Evolutionary conservation across 35 echinoderm and acorn worm genomes (phyloP), one percentile per base, ranked within the genome.

Genomic region (Stichopus chloronotus): DNA sequence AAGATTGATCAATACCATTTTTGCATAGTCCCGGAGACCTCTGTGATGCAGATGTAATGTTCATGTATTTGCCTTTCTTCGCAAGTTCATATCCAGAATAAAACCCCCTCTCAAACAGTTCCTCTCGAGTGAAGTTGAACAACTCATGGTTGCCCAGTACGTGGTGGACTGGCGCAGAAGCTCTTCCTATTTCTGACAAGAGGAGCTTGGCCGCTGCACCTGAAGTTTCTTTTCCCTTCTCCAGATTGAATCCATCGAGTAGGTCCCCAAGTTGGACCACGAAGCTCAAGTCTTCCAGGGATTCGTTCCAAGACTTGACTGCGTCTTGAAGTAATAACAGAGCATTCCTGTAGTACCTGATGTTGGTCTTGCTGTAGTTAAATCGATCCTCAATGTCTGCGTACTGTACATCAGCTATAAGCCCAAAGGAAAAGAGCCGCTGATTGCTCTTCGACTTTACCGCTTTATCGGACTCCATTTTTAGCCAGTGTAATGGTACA

Each of bases 321-420:
- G 97, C 95, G 22, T 93, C 89, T 8, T 76, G 74, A 16, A 99
- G 89, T 13, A 88, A 63, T 0, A 61, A 54, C 4, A 94, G 0
- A 59, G 97, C 79, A 84, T 92, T 93, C n/a, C 97, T 86, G 63
- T 99, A 99, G 78, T 96, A 98, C 19, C 97, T 81, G 56, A 63
- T 83, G 6, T 55, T n/a, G 56, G 90, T 94, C 5, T 82, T 30
- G 9, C 59, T 59, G 76, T 76, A 95, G 88, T 95, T 96, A 4
- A 89, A 24, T 16, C 94, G 58, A 78, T 96, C 82, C 9, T 93
- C 93, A 13, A 90, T 79, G 43, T 99, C 92, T 16, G 95, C 97
- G 72, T 96, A 99, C 78, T 99, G 97, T 4, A 99, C 94, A 91
- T 99, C 97, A 12, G 97, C 87, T 74, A 99, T 90, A 5, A 94